Base-by-base conservation (phyloP, 2,797 vertebrate genomes). In the Melanotaenia pygmaea region DNA sequence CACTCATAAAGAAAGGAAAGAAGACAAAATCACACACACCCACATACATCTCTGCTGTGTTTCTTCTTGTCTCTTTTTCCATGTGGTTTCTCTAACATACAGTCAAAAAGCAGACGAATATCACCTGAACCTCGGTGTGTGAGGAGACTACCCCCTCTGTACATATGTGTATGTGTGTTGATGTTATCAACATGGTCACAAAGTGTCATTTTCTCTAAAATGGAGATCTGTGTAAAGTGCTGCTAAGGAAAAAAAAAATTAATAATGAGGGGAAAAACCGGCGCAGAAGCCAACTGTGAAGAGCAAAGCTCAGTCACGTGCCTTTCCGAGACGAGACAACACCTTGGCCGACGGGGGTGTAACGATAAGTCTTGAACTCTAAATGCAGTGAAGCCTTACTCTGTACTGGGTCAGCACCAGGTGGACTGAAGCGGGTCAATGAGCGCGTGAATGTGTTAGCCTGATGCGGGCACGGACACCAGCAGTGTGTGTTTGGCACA, bases 1-100 rank as follows among this genome's bases (percentile, higher is more conserved):
- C 97, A 98, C 87, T 91, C 92, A 8, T 96, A 93, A 82, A 84
- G 26, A 22, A 34, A 66, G 18, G 3, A 47, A 28, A 6, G 13
- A 24, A 24, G n/a, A 9, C 45, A 13, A 53, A 13, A 54, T 7
- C 24, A 30, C 70, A 34, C 35, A 34, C 30, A 56, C 28, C 13
- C 2, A 35, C 24, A 57, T 11, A 51, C 59, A 54, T 54, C 51
- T 74, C 57, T 62, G 69, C 64, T 24, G 40, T 54, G 24, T 77
- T 67, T 51, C 59, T 35, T 26, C 53, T 63, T 43, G 53, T 75
- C 74, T 75, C 47, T 24, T 69, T 69, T 32, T 67, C 70, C 18
- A 0, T 54, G 72, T 78, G 60, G 47, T 61, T 60, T 71, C 32
- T 43, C 59, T 65, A 28, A 65, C 80, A 54, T 64, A 59, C 26